phyloP scores from a whole-genome alignment of 2,797 vertebrate species.

The Percopsis omiscomaycus region DNA sequence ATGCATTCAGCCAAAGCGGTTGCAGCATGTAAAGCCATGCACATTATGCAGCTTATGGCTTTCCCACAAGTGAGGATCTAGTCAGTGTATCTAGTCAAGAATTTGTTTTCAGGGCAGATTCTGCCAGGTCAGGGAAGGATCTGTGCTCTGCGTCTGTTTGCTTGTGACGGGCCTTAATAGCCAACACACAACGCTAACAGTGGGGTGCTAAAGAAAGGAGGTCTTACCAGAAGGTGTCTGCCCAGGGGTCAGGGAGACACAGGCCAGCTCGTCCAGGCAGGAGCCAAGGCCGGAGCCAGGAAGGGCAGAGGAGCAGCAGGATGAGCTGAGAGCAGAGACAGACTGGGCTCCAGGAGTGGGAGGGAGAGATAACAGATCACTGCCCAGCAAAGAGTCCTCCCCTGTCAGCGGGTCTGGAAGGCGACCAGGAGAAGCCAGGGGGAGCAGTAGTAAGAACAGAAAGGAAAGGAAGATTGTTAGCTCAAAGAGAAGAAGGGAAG shows the following conservation, averaged over 20 bases:
- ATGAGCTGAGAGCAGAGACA: constrained; percentile 85
- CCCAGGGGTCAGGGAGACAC: constrained; percentile 77
- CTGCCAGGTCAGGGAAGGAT: constrained; percentile 14
- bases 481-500: constrained; percentile 9
- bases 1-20: constrained; percentile 46
- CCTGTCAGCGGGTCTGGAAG: constrained; percentile 88
- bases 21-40: constrained; percentile 48
- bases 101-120: constrained; percentile 6
- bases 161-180: constrained; percentile 2
- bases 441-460: constrained; percentile 19
- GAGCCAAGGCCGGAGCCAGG: constrained; percentile 80
- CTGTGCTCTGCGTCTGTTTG: constrained; percentile 8
- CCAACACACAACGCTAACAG: neutral
- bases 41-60: constrained; percentile 36
- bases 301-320: constrained; percentile 81
- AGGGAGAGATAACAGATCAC: constrained; percentile 89
- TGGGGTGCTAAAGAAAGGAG: constrained; percentile 17
- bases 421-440: constrained; percentile 43
- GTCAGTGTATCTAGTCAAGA: neutral
- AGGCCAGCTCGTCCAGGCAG: constrained; percentile 83
- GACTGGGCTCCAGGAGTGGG: constrained; percentile 76
- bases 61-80: neutral
- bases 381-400: constrained; percentile 91
- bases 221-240: constrained; percentile 87
- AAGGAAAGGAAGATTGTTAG: constrained; percentile 16